Evolutionary conservation across 2,797 vertebrate species (phyloP), one percentile per base, ranked within the genome.

Genomic region (Cossypha heuglini): DNA sequence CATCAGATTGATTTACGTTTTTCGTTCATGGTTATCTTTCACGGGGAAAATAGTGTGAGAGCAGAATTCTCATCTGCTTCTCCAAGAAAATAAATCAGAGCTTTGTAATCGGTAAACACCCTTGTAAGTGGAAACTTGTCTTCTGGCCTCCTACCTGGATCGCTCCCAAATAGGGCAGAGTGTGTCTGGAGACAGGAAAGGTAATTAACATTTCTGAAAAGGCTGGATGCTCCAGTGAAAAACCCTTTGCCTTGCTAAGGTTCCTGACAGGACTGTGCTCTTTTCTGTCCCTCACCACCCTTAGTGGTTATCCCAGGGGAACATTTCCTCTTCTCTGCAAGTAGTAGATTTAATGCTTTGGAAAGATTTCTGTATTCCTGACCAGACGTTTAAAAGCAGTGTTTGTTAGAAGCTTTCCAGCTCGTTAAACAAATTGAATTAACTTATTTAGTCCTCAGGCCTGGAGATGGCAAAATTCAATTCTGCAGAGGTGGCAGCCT

Each of bases 381-480:
- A 77, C 57, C 80, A 91, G 81, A 63, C 31, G 0, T 86, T 91
- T 87, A 87, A 91, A 92, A 82, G n/a, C 81, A 71, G 57, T 33
- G 15, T 55, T 93, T 73, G 59, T 91, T 85, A 96, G 74, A 85
- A 63, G 74, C 71, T 93, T 95, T 92, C 84, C 67, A 94, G 67
- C 63, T 93, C 86, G n/a, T 96, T 96, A 89, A 92, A 52, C 37
- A 82, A 87, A 95, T 66, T 67, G 33, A 95, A 93, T 93, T 87
- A 79, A 67, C 59, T 91, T 77, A 67, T 57, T 94, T 84, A 92
- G 63, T 93, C 52, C 43, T 91, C 18, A 42, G 84, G 77, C 67
- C 77, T 91, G 88, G 67, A 67, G 75, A 91, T 91, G 67, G 71
- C 57, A 92, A 87, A 87, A 93, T 85, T 92, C 15, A 57, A 28